Evolutionary conservation across 2,113 vertebrate genomes (phyloP).

Genomic region (Chionis minor): DNA sequence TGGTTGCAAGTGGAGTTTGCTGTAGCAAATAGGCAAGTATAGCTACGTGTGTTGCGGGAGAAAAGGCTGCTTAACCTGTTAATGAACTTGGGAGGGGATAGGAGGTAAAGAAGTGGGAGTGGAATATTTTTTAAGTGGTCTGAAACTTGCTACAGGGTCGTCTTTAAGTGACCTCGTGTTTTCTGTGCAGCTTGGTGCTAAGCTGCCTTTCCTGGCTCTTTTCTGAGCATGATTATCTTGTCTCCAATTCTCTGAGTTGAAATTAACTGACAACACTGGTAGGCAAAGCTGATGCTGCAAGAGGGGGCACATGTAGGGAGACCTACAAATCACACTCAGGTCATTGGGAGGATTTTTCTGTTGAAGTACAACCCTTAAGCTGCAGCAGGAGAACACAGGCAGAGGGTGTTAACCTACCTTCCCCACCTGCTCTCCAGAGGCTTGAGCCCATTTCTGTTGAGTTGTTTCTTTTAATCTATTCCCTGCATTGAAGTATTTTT

Average conservation of each 20-base stretch:
- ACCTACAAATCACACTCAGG: neutral
- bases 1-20: neutral
- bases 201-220: neutral
- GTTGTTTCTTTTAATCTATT: neutral
- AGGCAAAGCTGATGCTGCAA: neutral
- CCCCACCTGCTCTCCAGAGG: neutral
- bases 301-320: neutral
- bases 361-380: neutral
- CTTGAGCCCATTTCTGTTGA: neutral
- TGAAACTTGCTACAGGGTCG: neutral
- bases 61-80: neutral
- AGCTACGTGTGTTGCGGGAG: neutral
- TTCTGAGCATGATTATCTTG: neutral
- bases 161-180: neutral
- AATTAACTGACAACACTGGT: neutral
- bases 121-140: neutral
- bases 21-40: neutral
- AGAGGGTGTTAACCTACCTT: neutral
- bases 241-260: neutral
- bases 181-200: neutral
- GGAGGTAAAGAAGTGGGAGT: neutral
- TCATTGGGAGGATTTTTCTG: neutral
- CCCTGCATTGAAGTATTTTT: neutral
- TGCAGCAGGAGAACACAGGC: neutral
- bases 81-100: neutral